A percentile compares a stretch with the other conserved stretches of the same genome.
Evolutionary conservation across 2,888 invertebrate species (phyloP).

Genomic region (Julus scanicus): DNA sequence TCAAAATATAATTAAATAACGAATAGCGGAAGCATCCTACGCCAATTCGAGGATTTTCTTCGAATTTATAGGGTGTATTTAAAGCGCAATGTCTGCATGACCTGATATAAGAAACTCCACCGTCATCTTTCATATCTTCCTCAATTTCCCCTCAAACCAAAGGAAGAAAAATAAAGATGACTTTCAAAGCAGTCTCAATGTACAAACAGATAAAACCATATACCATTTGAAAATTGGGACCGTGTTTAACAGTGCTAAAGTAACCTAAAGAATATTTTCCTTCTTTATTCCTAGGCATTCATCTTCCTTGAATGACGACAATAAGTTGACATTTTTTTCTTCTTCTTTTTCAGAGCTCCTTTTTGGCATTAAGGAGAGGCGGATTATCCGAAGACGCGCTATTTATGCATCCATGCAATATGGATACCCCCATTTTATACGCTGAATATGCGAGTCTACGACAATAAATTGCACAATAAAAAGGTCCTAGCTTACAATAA

Average conservation of each 20-base stretch:
- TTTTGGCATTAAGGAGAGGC: slow-evolving; percentile 2
- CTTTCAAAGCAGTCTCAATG: slow-evolving; percentile 11
- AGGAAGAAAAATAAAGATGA: neutral
- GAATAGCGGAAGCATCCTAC: slow-evolving; percentile 8
- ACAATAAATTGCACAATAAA: slow-evolving; percentile 24
- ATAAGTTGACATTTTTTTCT: neutral
- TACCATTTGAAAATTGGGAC: slow-evolving; percentile 24
- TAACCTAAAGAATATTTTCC: slow-evolving; percentile 19
- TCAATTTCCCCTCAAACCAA: neutral
- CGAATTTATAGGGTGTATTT: neutral
- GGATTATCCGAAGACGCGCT: neutral
- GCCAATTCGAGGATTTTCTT: neutral
- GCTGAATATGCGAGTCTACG: neutral
- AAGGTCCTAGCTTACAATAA: neutral
- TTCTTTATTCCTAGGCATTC: neutral
- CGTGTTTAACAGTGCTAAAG: slow-evolving; percentile 26
- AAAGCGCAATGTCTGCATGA: neutral
- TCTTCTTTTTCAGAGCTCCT: neutral
- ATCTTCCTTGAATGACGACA: slow-evolving; percentile 10
- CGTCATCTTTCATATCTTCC: slow-evolving; percentile 26
- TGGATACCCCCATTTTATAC: neutral
- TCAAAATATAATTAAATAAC: slow-evolving; percentile 13
- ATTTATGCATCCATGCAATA: neutral
- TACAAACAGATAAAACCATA: slow-evolving; percentile 4
- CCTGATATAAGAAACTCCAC: slow-evolving; percentile 23